phyloP scores from a whole-genome alignment of 2,888 invertebrate species.

The Beris morrisii region DNA sequence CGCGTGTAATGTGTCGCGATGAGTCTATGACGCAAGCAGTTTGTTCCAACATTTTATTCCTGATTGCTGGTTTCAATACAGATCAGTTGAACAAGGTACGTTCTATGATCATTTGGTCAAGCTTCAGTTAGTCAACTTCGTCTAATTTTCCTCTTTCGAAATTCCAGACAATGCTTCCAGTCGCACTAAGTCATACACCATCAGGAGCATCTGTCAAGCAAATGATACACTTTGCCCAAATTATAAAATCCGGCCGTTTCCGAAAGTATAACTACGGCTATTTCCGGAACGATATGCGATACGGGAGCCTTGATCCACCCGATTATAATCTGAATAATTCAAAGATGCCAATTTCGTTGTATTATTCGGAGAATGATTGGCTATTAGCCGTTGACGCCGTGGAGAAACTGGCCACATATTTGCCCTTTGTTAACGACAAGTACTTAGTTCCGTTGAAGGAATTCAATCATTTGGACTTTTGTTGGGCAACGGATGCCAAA shows the following conservation, averaged over 20 bases:
- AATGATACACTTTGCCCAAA: slow-evolving; percentile 56
- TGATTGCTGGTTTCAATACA: slow-evolving; percentile 65
- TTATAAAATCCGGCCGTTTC: slow-evolving; percentile 55
- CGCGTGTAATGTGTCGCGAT: slow-evolving; percentile 61
- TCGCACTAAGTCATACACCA: slow-evolving; percentile 56
- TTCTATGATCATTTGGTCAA: not conserved
- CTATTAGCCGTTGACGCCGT: slow-evolving; percentile 64
- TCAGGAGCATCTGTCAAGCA: slow-evolving; percentile 57
- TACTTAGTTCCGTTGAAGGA: slow-evolving; percentile 60
- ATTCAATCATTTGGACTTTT: slow-evolving; percentile 63
- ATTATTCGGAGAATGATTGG: slow-evolving; percentile 66
- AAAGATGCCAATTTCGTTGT: slow-evolving; percentile 61
- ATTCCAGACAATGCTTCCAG: slow-evolving; percentile 55
- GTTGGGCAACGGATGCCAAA: slow-evolving; percentile 61
- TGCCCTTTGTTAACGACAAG: slow-evolving; percentile 61
- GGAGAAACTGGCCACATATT: slow-evolving; percentile 56
- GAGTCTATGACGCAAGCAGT: slow-evolving; percentile 61
- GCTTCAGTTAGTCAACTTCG: not conserved
- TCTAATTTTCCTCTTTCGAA: not conserved
- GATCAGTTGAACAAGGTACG: slow-evolving; percentile 56
- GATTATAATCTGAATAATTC: slow-evolving; percentile 60
- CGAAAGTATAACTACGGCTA: slow-evolving; percentile 57
- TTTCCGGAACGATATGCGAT: slow-evolving; percentile 57
- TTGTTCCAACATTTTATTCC: slow-evolving; percentile 68
- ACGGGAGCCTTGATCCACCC: slow-evolving; percentile 59